Percentiles rank a stretch among this genome's conserved stretches.
These are phyloP conservation scores for Caenorhabditis doughertyi DNA, from an alignment of 2,888 invertebrate species.

Conservation along the genomic window DNA sequence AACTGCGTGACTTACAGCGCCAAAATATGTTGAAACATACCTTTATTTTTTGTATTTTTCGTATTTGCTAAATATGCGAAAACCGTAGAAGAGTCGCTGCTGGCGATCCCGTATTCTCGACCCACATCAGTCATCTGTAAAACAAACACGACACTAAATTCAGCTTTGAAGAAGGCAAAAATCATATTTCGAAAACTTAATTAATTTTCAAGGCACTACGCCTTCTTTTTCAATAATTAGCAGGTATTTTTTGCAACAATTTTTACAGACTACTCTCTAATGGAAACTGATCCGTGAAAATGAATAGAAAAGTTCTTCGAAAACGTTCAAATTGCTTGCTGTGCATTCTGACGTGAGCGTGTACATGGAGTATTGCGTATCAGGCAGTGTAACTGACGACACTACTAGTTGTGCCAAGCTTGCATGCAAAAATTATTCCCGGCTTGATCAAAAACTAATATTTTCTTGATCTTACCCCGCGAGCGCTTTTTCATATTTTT, in stretches of 20 bases:
- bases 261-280: too few species aligned
- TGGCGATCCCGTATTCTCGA: constrained; percentile 46
- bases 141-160: background rate
- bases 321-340: constrained; percentile 20
- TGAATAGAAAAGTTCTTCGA: constrained; percentile 20
- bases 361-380: constrained; percentile 15
- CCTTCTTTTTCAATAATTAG: background rate
- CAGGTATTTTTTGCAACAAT: too few species aligned
- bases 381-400: constrained; percentile 35
- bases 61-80: constrained; percentile 43
- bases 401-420: too few species aligned
- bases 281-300: too few species aligned
- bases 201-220: too few species aligned
- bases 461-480: too few species aligned
- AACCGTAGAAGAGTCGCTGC: constrained; percentile 59
- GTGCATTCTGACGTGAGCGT: constrained; percentile 34
- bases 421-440: too few species aligned
- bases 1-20: background rate
- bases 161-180: background rate
- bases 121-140: constrained; percentile 46
- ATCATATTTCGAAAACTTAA: background rate
- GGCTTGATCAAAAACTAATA: too few species aligned
- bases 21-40: background rate
- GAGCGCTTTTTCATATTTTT: too few species aligned
- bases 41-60: constrained; percentile 1